Evolutionary conservation across 2,888 invertebrate species (phyloP), one percentile per base, ranked within the genome.

Genomic region (Troilus luridus): DNA sequence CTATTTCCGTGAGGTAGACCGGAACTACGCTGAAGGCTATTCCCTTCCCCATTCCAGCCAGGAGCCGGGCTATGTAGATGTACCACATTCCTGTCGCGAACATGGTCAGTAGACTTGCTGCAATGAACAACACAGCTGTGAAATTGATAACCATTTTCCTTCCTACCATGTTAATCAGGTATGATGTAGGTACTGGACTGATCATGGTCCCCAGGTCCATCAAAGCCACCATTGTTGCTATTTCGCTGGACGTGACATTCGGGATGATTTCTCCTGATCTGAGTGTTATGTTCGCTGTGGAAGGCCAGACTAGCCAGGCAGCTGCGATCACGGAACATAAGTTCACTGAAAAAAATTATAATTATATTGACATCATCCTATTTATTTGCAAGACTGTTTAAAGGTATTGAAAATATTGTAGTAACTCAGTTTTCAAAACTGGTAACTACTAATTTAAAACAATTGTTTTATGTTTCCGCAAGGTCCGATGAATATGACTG

Each of bases 191-290:
- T n/a, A 93, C 90, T 8, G 93, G 93, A n/a, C 93, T 93, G 59
- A 93, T 67, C 21, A 93, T 88, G 72, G 93, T 93, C 12, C 93
- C 93, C 56, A 93, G 89, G 91, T 93, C 93, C 93, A 93, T 93
- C 19, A 93, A 88, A 12, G 93, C 88, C 19, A 93, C 93, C 67
- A 93, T 92, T 92, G 93, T 93, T 8, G 93, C 92, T 88, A 92
- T 89, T 81, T 93, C 91, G 21, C 81, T 89, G 11, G 56, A 14
- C 7, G 89, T 91, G 17, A 92, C 89, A 6, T 89, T 41, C n/a
- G 93, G 91, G 3, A 64, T 62, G 41, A 91, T 85, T 41, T 93
- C 92, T 81, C 92, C 91, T 2, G 90, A 88, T 27, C 90, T 17
- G 60, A 93, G 92, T 58, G 92, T 91, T n/a, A 91, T 88, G 60